phyloP scores from a whole-genome alignment of 2,797 vertebrate species.

The Notamacropus eugenii region DNA sequence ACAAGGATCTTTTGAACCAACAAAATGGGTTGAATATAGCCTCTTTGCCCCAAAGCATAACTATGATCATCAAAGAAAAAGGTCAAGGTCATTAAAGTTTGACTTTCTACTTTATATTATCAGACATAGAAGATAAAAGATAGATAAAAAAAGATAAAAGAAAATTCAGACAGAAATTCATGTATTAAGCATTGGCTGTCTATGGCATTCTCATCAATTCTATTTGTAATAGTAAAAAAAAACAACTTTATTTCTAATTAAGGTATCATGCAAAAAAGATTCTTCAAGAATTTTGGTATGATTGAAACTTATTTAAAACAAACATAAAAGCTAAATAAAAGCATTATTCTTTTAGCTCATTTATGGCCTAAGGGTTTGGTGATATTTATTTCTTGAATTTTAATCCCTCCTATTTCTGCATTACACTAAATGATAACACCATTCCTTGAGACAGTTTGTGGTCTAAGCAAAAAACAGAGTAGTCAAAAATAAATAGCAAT shows the following conservation, averaged over 20 bases:
- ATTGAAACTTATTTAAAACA: not conserved
- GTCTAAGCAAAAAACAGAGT: not conserved
- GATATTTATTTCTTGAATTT: not conserved
- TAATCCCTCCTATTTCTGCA: not conserved
- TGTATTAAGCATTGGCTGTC: not conserved
- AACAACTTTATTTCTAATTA: not conserved
- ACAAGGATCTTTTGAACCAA: conserved; percentile 27
- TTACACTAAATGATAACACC: not conserved
- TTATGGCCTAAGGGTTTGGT: not conserved
- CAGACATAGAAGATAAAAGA: not conserved
- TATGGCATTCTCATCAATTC: not conserved
- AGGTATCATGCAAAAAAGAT: not conserved
- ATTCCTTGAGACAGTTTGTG: conserved; percentile 31
- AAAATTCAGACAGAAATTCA: not conserved
- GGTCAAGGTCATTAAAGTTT: conserved; percentile 2
- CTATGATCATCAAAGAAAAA: conserved; percentile 25
- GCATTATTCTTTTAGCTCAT: not conserved
- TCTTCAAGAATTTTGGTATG: not conserved
- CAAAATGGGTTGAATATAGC: conserved; percentile 10
- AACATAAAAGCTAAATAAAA: not conserved
- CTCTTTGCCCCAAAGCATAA: conserved; percentile 25
- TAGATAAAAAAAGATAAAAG: not conserved
- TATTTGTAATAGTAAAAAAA: conserved; percentile 4
- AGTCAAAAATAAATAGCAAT: not conserved
- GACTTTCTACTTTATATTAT: not conserved